Evolutionary conservation across 2,113 vertebrate genomes (phyloP).

Genomic region (Dipodomys ordii): DNA sequence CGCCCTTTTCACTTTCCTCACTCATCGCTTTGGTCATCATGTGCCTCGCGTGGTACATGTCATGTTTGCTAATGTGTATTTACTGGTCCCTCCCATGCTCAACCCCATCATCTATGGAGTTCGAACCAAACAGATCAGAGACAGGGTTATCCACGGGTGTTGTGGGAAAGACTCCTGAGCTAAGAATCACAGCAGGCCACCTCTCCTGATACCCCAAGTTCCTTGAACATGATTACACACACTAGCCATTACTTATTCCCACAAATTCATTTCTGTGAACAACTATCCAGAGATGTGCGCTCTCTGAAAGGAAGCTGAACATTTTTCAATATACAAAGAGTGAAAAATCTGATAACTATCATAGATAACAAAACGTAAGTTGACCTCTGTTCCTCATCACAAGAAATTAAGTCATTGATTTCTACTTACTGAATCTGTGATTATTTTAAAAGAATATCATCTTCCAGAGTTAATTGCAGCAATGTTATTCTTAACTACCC

Average conservation of each 20-base stretch:
- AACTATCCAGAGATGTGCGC: neutral
- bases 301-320: neutral
- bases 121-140: conserved; percentile 76
- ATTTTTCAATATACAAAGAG: neutral
- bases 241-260: neutral
- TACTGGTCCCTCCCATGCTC: conserved; percentile 77
- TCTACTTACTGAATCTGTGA: neutral
- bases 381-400: neutral
- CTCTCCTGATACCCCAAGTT: neutral
- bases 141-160: conserved; percentile 37
- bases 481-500: neutral
- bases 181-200: neutral
- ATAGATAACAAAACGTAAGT: neutral
- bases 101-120: conserved; percentile 80
- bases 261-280: conserved; percentile 1
- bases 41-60: conserved; percentile 56
- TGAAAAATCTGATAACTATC: neutral
- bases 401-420: neutral
- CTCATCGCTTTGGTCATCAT: conserved; percentile 67
- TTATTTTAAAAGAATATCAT: neutral
- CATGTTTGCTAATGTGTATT: conserved; percentile 74
- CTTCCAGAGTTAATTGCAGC: neutral
- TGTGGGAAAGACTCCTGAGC: conserved; percentile 15
- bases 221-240: neutral
- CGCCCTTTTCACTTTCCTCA: conserved; percentile 60